Percentiles rank a stretch among this genome's conserved stretches.
Evolutionary conservation across 2,888 invertebrate genomes (phyloP).

Genomic region (Scaptomyza polygonia): DNA sequence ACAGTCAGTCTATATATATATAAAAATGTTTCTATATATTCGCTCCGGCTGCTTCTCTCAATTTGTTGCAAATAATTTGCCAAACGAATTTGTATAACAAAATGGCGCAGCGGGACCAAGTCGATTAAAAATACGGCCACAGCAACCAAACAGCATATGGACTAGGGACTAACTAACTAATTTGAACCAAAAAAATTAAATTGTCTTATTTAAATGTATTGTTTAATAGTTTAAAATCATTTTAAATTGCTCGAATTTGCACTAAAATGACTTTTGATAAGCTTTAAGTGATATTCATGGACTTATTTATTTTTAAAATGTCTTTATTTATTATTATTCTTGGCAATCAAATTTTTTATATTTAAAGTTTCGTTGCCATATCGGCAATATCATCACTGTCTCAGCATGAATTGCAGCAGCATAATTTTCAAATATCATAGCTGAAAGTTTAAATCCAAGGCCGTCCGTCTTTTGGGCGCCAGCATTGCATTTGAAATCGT

Average conservation of each 20-base stretch:
- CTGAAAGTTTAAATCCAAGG: constrained; percentile 33
- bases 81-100: constrained; percentile 19
- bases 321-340: no score
- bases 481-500: constrained; percentile 28
- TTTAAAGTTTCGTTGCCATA: neutral
- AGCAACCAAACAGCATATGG: neutral
- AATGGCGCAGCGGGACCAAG: constrained; percentile 20
- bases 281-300: no score
- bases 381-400: constrained; percentile 11
- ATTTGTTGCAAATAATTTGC: constrained; percentile 43
- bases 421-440: constrained; percentile 22
- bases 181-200: neutral
- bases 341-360: no score
- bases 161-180: neutral
- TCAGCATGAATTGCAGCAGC: constrained; percentile 15
- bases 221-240: neutral
- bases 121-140: constrained; percentile 1
- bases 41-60: constrained; percentile 20
- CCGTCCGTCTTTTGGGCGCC: constrained; percentile 22
- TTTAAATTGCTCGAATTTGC: no score
- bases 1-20: neutral
- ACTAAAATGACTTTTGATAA: no score
- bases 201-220: neutral
- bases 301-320: no score
- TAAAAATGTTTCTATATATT: constrained; percentile 15